A percentile compares a stretch with the other conserved stretches of the same genome.
Evolutionary conservation across 2,888 invertebrate species (phyloP).

Genomic region (Tethea ocularis): DNA sequence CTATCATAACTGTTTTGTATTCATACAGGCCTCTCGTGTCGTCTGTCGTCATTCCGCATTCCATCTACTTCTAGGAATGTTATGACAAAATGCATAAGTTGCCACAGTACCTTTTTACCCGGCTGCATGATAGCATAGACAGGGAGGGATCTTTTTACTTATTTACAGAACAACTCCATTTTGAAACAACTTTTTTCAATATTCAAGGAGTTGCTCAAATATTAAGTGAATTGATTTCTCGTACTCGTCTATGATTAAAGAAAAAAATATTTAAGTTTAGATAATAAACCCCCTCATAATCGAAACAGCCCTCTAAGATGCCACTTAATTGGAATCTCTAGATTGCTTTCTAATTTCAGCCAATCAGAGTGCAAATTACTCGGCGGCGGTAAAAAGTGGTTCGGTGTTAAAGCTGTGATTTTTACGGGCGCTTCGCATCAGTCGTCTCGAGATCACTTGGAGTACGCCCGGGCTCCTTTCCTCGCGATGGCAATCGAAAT

Average conservation of each 20-base stretch:
- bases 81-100: conserved; percentile 42
- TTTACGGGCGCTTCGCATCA: conserved; percentile 60
- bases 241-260: not conserved
- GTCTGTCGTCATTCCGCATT: conserved; percentile 70
- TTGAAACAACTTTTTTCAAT: not conserved
- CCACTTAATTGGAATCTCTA: conserved; percentile 50
- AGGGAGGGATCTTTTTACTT: too few species aligned
- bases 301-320: conserved; percentile 37
- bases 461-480: conserved; percentile 64
- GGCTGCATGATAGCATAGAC: too few species aligned
- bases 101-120: not conserved
- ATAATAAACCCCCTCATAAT: conserved; percentile 37
- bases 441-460: conserved; percentile 57
- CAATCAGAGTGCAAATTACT: conserved; percentile 60
- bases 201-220: not conserved
- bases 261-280: too few species aligned
- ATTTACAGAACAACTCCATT: not conserved
- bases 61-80: conserved; percentile 66
- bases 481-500: conserved; percentile 79
- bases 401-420: conserved; percentile 62
- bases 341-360: conserved; percentile 57
- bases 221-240: not conserved
- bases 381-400: conserved; percentile 53
- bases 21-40: conserved; percentile 57
- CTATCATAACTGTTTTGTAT: conserved; percentile 65